Evolutionary conservation across 2,113 vertebrate species (phyloP), one percentile per base, ranked within the genome.

Genomic region (Lathamus discolor): DNA sequence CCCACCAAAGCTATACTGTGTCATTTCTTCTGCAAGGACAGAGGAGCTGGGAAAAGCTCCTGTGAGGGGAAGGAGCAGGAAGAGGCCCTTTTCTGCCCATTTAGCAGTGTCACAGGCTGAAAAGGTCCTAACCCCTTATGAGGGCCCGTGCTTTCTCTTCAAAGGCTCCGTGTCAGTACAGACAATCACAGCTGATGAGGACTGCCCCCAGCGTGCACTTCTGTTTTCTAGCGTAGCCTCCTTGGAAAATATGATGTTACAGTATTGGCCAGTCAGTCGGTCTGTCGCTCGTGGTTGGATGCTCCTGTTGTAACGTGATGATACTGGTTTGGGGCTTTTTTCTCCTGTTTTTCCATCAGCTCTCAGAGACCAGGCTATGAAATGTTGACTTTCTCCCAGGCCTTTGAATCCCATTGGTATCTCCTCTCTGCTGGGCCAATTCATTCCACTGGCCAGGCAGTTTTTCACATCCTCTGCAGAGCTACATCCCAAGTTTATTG

Each of bases 81-180:
- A 43, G 27, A 78, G 20, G 22, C 35, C 10, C 16, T 79, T 68
- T 75, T 4, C 61, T 89, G 23, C 43, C 37, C 24, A 5, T 62
- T 95, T 68, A 27, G 35, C 7, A 29, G 15, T 48, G 17, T 86
- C 62, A 33, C 31, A 19, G 0, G 3, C 52, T 3, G 5, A 51
- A 48, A 76, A 54, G 17, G 43, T 64, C 43, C 29, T 17, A 61
- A 79, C 0, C 1, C 33, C 0, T 0, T 1, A 1, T 49, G 67
- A 67, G 1, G 0, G 16, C 20, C 63, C 80, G 48, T 52, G 80
- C 7, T 9, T 93, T 73, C 79, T 18, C 86, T 93, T 88, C 95
- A 96, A 79, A 94, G 72, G 18, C 7, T 10, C 19, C 18, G 35
- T 3, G 2, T 35, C 0, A 0, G 55, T 29, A 23, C 73, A 61